A percentile compares a stretch with the other conserved stretches of the same genome.
These are phyloP conservation scores for Agapornis canus DNA, from an alignment of 2,797 vertebrate genomes.

Conservation along the genomic window DNA sequence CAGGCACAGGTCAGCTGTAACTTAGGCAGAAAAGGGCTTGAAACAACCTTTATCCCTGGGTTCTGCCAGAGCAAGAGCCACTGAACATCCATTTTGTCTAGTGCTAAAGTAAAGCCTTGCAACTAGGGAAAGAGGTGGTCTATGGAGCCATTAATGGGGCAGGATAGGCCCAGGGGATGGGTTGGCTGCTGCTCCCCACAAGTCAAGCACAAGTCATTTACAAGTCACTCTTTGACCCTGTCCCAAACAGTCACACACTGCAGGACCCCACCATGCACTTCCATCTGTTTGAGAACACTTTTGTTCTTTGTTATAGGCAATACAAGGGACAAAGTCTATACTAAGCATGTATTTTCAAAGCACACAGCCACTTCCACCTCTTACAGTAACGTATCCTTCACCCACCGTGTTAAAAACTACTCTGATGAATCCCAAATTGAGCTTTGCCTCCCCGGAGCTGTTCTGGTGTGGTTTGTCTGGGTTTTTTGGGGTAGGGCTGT, in stretches of 20 bases:
- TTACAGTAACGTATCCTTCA: rapidly evolving
- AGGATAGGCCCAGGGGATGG: background rate
- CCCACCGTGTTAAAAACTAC: background rate
- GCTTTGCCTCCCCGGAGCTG: background rate
- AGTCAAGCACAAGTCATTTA: background rate
- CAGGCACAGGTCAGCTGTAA: rapidly evolving
- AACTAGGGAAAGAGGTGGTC: background rate
- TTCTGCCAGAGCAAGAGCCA: background rate
- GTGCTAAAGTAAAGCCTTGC: background rate
- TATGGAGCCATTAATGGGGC: background rate
- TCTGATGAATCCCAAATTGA: background rate
- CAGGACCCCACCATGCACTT: rapidly evolving
- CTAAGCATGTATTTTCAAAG: background rate
- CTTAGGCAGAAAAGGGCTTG: background rate
- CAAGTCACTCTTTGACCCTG: background rate
- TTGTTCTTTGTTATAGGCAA: background rate
- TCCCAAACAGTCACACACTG: too few relatives aligned
- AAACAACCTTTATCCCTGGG: background rate
- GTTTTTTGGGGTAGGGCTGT: background rate
- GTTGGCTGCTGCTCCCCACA: background rate
- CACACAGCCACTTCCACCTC: background rate
- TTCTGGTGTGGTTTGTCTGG: background rate
- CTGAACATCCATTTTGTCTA: background rate
- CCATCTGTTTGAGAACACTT: background rate
- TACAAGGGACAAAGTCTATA: background rate